Evolutionary conservation across 2,113 vertebrate species (phyloP), one percentile per base, ranked within the genome.

Genomic region (Mobula hypostoma): DNA sequence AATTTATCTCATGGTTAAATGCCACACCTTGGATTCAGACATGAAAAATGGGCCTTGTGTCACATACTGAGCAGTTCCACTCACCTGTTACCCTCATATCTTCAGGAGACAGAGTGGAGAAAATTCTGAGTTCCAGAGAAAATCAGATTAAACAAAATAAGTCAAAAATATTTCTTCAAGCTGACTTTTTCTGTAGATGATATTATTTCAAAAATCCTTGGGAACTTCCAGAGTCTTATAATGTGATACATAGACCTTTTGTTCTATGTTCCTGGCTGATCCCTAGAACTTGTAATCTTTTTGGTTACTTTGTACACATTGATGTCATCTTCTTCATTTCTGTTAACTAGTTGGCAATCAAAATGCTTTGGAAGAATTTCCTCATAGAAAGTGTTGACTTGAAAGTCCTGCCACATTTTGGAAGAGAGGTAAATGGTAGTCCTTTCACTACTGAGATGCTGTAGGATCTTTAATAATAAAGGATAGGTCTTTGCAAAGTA

Each of bases 381-480:
- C 32, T 97, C 95, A 85, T 96, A 98, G 96, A 98, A 98, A 90
- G 56, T 21, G 1, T 94, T 94, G 0, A 97, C 97, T 79, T 95
- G 79, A 0, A 98, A 97, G 80, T 98, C 97, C 94, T 95, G 87
- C 27, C 97, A 96, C 97, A 98, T 98, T 95, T 97, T 98, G 94
- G 97, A 97, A 0, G 97, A 97, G 32, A 98, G 95, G 94, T 97
- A 97, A 27, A 95, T 95, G 94, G 95, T 94, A 0, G 97, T 96
- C 0, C 95, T 96, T 0, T 95, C 95, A 83, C 96, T 95, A 27
- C 97, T 97, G 85, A 98, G 95, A 94, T 98, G 97, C 94, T 80
- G 95, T 6, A 98, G 96, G 0, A 98, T 98, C 90, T 97, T 95
- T 94, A 98, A 76, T 0, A 98, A 95, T 94, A 96, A 95, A 0